Conservation (phyloP, 2,113 vertebrate genomes). For the Crocuta crocuta region DNA sequence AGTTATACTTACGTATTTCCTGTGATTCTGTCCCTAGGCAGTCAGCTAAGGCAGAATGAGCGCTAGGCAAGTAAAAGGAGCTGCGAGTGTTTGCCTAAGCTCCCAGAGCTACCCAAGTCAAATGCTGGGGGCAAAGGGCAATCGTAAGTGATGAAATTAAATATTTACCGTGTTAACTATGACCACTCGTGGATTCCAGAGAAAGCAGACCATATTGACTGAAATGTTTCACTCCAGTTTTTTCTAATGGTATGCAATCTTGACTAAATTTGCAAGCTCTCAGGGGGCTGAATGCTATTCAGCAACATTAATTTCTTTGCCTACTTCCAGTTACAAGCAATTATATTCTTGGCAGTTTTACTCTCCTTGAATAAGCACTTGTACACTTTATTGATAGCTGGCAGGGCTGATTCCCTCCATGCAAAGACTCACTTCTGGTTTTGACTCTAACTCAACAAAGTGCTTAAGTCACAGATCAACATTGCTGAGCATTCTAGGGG, state of each 20-base stretch:
- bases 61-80: not conserved
- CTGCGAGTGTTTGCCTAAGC: not conserved
- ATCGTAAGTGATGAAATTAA: constrained; percentile 55
- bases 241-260: constrained; percentile 48
- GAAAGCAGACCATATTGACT: constrained; percentile 4
- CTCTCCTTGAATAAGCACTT: constrained; percentile 36
- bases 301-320: constrained; percentile 77
- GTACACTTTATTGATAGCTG: constrained; percentile 30
- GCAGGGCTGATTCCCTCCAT: not conserved
- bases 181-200: constrained; percentile 34
- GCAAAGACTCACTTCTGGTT: not conserved
- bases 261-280: constrained; percentile 70
- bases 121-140: constrained; percentile 65
- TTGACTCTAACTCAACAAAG: not conserved
- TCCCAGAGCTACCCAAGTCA: constrained; percentile 50
- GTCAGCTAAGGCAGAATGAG: not conserved
- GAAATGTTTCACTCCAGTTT: not conserved
- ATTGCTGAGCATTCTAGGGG: not conserved
- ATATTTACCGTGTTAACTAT: constrained; percentile 67
- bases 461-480: not conserved
- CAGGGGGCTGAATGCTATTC: constrained; percentile 11
- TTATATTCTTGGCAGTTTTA: constrained; percentile 77
- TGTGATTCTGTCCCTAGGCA: not conserved
- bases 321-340: constrained; percentile 79
- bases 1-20: not conserved